phyloP scores from a whole-genome alignment of 2,113 vertebrate genomes.

The Pygoscelis antarcticus region DNA sequence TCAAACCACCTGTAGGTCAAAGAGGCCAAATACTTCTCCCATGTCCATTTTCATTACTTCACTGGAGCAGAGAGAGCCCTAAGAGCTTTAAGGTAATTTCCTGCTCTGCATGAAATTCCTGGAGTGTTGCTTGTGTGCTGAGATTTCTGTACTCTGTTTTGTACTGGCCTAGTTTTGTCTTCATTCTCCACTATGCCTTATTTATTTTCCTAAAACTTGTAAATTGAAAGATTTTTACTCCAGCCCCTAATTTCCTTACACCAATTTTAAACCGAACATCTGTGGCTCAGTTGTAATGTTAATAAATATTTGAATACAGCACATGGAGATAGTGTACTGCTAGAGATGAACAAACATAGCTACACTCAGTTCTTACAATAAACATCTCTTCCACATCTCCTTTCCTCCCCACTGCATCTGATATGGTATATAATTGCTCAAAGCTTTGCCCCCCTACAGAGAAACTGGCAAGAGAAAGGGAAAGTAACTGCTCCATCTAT shows the following conservation, averaged over 20 bases:
- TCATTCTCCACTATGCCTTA: not conserved
- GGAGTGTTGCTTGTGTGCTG: not conserved
- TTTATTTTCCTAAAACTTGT: not conserved
- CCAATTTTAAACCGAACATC: not conserved
- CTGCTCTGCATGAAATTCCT: not conserved
- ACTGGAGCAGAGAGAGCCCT: not conserved
- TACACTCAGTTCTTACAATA: not conserved
- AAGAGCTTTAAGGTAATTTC: not conserved
- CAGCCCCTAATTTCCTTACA: not conserved
- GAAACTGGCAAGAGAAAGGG: not conserved
- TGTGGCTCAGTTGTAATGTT: not conserved
- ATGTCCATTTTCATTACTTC: not conserved
- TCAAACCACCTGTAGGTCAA: not conserved
- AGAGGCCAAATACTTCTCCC: not conserved
- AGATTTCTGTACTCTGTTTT: not conserved
- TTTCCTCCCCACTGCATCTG: not conserved
- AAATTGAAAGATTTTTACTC: not conserved
- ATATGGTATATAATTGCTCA: not conserved
- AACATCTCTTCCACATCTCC: not conserved
- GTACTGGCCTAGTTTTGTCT: not conserved
- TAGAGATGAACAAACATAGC: not conserved
- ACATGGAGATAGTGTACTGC: not conserved
- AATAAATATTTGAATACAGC: constrained; percentile 34
- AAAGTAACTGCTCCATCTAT: not conserved
- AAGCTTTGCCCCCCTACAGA: not conserved